Evolutionary conservation across 2,888 invertebrate species (phyloP), one percentile per base, ranked within the genome.

Genomic region (Trissonchulus latispiculum): DNA sequence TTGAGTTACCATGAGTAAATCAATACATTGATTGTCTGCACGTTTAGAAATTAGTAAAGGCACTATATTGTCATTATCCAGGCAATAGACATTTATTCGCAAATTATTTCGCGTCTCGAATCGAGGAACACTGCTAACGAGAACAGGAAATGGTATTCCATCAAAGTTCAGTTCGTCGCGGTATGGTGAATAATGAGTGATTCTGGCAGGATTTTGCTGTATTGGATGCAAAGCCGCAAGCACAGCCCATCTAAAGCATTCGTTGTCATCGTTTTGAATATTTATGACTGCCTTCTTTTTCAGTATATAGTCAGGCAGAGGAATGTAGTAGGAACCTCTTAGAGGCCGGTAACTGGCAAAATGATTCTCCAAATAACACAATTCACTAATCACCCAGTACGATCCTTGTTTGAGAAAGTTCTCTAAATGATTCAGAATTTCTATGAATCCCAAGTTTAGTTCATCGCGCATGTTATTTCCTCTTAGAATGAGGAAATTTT

Each of bases 41-140:
- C n/a, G n/a, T n/a, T n/a, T n/a, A n/a, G n/a, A n/a, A n/a, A n/a
- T n/a, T n/a, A n/a, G n/a, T n/a, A n/a, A n/a, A n/a, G n/a, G n/a
- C n/a, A n/a, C n/a, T n/a, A n/a, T n/a, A n/a, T n/a, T n/a, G n/a
- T n/a, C n/a, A n/a, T n/a, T n/a, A n/a, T n/a, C n/a, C n/a, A n/a
- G n/a, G n/a, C n/a, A n/a, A n/a, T n/a, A n/a, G n/a, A n/a, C n/a
- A n/a, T n/a, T n/a, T n/a, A n/a, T n/a, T n/a, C n/a, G n/a, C n/a
- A n/a, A n/a, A 64, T 64, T n/a, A n/a, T 64, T 64, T 64, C 33
- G 66, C 8, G 18, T 31, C 29, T 64, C 66, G 66, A 64, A 64
- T 32, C 66, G 66, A 8, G 66, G 66, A 64, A 64, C 33, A 29
- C 33, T 35, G 33, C 33, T 31, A 32, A 64, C 18, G 18, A 32